A percentile compares a stretch with the other conserved stretches of the same genome.
Conservation (phyloP, 2,113 vertebrate genomes). For the Caracal caracal region DNA sequence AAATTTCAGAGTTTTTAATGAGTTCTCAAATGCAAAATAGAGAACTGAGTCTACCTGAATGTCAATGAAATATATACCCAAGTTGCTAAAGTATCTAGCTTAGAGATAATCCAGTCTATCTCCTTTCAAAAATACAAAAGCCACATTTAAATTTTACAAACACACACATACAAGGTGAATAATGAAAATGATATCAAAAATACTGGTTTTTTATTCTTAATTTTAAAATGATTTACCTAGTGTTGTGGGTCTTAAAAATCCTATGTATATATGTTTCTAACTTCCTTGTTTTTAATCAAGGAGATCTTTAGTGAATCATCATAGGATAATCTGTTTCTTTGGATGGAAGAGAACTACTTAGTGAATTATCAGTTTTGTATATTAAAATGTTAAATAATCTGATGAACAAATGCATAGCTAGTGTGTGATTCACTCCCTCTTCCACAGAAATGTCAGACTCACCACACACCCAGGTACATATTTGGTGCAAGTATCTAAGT, state of each 20-base stretch:
- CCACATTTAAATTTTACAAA: slow-evolving; percentile 58
- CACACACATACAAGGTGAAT: slow-evolving; percentile 49
- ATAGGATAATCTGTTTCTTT: background rate
- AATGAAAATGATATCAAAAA: background rate
- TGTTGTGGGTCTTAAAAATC: background rate
- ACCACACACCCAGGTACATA: background rate
- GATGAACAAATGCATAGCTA: background rate
- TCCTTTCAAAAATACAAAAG: background rate
- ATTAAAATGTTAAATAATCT: background rate
- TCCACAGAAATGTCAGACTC: background rate
- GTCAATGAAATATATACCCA: background rate
- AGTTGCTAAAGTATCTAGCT: background rate
- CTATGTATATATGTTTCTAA: background rate
- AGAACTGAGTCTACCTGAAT: background rate
- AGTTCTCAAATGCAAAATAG: background rate
- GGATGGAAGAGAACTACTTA: background rate
- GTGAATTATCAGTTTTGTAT: background rate
- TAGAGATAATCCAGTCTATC: background rate
- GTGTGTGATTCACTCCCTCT: background rate
- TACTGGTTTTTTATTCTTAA: background rate
- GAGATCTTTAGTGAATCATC: background rate
- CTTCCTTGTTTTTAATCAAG: background rate
- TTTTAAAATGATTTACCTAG: background rate
- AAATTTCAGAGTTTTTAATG: background rate
- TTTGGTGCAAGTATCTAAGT: background rate